These are phyloP conservation scores for Phortica magna DNA, from an alignment of 2,888 invertebrate genomes.

Conservation along the genomic window DNA sequence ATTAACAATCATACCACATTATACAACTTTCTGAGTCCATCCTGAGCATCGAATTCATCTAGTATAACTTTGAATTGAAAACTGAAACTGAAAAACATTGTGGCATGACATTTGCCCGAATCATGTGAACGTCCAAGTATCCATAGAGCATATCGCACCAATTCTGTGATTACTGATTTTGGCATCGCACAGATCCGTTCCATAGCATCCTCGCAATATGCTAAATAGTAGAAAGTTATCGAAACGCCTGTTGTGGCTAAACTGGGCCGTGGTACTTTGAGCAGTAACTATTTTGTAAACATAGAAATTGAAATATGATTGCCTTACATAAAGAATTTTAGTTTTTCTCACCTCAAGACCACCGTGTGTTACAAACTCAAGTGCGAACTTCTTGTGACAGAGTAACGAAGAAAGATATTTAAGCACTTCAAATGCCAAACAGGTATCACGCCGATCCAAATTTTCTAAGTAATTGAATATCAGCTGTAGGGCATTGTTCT, in stretches of 20 bases:
- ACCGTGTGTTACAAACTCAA: constrained; percentile 94
- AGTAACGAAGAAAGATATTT: constrained; percentile 96
- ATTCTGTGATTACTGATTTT: constrained; percentile 85
- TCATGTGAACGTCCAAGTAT: constrained; percentile 97
- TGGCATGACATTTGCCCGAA: constrained; percentile 98
- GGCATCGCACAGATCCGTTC: constrained; percentile 94
- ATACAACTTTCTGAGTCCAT: constrained; percentile 94
- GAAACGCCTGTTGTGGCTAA: constrained; percentile 97
- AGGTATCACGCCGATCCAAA: constrained; percentile 91
- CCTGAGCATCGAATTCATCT: constrained; percentile 94
- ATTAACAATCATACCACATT: constrained; percentile 83
- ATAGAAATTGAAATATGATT: constrained; percentile 78
- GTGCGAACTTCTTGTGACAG: constrained; percentile 98
- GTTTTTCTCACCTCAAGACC: constrained; percentile 84
- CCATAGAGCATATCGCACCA: constrained; percentile 96
- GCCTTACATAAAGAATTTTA: constrained; percentile 60
- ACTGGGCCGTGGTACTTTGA: constrained; percentile 95
- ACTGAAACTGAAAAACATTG: constrained; percentile 97
- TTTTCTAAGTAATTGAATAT: constrained; percentile 95
- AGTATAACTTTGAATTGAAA: constrained; percentile 96
- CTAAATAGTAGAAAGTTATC: constrained; percentile 96
- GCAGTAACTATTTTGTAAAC: constrained; percentile 81
- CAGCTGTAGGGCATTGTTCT: constrained; percentile 92
- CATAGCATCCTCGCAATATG: constrained; percentile 98
- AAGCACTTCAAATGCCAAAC: constrained; percentile 96